These are phyloP conservation scores for Alfaro cultratus DNA, from an alignment of 2,797 vertebrate genomes.

Conservation along the genomic window DNA sequence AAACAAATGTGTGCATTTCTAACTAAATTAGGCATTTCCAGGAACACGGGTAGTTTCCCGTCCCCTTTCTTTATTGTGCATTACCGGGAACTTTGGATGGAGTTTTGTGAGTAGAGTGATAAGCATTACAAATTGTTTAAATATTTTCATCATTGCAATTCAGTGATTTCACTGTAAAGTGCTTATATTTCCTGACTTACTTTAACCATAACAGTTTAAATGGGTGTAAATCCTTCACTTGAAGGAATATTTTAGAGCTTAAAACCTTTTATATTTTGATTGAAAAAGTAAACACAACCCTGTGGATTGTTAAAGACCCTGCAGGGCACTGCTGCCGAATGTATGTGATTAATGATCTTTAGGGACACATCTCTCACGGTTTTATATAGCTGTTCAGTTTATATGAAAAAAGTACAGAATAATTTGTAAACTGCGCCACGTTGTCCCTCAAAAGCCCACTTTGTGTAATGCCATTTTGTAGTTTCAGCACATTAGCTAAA, in stretches of 20 bases:
- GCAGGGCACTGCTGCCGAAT: no score
- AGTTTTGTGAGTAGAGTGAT: background rate
- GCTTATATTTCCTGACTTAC: background rate
- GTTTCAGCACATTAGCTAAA: background rate
- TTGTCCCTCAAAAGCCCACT: background rate
- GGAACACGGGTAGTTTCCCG: background rate
- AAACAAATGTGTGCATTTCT: background rate
- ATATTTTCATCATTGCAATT: background rate
- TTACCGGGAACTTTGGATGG: background rate
- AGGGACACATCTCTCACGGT: background rate
- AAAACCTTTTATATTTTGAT: background rate
- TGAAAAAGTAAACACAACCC: background rate
- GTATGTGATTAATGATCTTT: background rate
- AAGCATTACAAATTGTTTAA: background rate
- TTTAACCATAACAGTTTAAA: background rate
- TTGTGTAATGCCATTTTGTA: background rate
- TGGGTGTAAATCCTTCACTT: background rate
- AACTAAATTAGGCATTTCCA: background rate
- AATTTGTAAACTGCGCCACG: background rate
- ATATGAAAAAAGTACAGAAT: background rate
- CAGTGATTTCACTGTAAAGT: background rate
- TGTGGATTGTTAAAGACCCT: background rate
- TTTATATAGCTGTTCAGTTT: background rate
- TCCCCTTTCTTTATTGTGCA: background rate
- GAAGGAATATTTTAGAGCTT: background rate